Percentiles rank a stretch among this genome's conserved stretches.
These are phyloP conservation scores for Volucella bombylans DNA, from an alignment of 2,888 invertebrate genomes.

Conservation along the genomic window DNA sequence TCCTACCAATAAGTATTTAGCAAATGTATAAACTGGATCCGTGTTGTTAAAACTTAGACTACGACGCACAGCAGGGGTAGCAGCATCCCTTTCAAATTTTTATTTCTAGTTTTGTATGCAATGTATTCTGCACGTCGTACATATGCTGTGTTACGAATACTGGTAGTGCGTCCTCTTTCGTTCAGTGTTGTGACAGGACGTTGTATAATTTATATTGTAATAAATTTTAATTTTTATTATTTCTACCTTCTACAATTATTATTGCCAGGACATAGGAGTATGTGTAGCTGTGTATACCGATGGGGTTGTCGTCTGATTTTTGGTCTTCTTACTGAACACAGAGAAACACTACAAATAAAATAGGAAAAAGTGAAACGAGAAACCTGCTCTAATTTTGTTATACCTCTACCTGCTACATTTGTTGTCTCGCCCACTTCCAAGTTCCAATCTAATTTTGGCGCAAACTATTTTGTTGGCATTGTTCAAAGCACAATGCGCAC, in stretches of 20 bases:
- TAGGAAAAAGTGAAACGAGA: background rate
- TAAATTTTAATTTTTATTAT: slow-evolving; percentile 74
- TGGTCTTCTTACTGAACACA: slow-evolving; percentile 30
- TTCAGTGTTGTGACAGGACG: slow-evolving; percentile 74
- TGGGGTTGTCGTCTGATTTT: slow-evolving; percentile 44
- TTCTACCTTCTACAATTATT: slow-evolving; percentile 45
- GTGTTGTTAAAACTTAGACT: slow-evolving; percentile 32
- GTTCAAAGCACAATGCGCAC: slow-evolving; percentile 81
- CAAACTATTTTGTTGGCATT: slow-evolving; percentile 81
- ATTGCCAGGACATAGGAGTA: slow-evolving; percentile 25
- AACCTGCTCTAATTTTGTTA: slow-evolving; percentile 66
- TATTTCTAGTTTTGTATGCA: slow-evolving; percentile 3
- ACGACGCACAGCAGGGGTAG: slow-evolving; percentile 62
- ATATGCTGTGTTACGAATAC: slow-evolving; percentile 1
- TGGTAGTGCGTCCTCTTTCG: slow-evolving; percentile 52
- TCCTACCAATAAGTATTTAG: slow-evolving; percentile 51
- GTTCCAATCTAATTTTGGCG: slow-evolving; percentile 79
- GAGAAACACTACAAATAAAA: slow-evolving; percentile 18
- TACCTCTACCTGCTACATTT: slow-evolving; percentile 39
- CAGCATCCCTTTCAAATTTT: slow-evolving; percentile 50
- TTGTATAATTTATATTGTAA: slow-evolving; percentile 74
- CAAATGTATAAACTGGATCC: slow-evolving; percentile 55
- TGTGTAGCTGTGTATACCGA: slow-evolving; percentile 11
- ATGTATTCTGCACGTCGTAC: slow-evolving; percentile 29
- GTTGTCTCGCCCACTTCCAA: slow-evolving; percentile 69